Percentiles rank a stretch among this genome's conserved stretches.
Evolutionary conservation across 2,113 vertebrate genomes (phyloP).

Genomic region (Callipepla californica): DNA sequence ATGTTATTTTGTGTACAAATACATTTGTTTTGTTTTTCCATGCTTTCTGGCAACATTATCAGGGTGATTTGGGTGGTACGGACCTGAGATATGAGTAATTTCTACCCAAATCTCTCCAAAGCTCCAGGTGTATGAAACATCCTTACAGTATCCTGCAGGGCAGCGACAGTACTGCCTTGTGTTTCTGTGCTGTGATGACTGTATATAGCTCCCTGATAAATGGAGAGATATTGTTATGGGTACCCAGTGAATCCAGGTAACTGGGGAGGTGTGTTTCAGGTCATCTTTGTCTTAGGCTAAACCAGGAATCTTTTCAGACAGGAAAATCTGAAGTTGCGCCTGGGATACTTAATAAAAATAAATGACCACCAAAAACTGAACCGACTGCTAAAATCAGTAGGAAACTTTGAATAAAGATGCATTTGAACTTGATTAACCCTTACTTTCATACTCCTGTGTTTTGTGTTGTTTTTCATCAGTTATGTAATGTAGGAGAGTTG

Average conservation of each 20-base stretch:
- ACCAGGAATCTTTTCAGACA: neutral
- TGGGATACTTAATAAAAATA: neutral
- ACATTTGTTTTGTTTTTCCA: neutral
- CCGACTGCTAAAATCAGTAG: neutral
- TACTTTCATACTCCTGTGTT: neutral
- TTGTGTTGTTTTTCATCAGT: neutral
- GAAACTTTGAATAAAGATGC: neutral
- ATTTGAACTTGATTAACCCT: neutral
- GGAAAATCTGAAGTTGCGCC: neutral
- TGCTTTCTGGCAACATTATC: neutral
- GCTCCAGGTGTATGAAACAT: neutral
- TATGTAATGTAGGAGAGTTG: neutral
- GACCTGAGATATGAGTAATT: neutral
- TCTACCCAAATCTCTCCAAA: neutral
- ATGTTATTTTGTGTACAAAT: rapidly evolving
- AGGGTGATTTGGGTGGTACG: neutral
- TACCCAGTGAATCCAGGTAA: neutral
- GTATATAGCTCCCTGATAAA: neutral
- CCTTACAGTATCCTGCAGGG: neutral
- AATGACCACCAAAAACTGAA: neutral
- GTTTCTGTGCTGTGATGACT: neutral
- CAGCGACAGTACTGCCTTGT: neutral
- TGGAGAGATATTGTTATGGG: neutral
- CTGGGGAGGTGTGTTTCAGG: neutral
- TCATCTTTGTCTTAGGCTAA: neutral